Evolutionary conservation across 2,113 vertebrate genomes (phyloP).

Genomic region (Rhineura floridana): DNA sequence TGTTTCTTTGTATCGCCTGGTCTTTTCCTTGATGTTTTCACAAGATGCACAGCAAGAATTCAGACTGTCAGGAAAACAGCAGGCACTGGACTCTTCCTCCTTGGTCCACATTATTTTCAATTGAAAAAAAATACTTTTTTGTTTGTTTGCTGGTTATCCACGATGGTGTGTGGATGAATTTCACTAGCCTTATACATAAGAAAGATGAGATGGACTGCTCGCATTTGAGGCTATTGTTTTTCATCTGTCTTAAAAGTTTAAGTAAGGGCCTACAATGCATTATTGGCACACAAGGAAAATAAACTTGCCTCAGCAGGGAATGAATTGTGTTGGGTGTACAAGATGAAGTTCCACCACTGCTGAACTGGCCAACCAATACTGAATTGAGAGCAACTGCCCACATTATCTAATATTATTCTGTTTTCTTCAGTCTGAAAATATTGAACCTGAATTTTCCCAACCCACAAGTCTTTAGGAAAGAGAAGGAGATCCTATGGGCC

Average conservation of each 20-base stretch:
- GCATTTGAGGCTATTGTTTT: constrained; percentile 20
- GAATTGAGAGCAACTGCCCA: constrained; percentile 22
- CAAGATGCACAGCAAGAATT: background rate
- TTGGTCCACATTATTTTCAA: background rate
- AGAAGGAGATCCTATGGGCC: background rate
- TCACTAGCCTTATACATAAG: constrained; percentile 20
- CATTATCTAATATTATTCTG: background rate
- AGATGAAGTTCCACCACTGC: constrained; percentile 7
- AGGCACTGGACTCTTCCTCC: background rate
- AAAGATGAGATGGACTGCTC: constrained; percentile 27
- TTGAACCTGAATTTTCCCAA: background rate
- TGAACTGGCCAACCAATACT: background rate
- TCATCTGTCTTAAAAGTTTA: constrained; percentile 39
- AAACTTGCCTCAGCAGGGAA: background rate
- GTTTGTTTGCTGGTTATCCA: background rate
- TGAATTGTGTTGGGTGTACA: background rate
- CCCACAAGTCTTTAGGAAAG: background rate
- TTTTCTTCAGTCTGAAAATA: background rate
- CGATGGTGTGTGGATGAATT: background rate
- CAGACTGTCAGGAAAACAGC: constrained; percentile 8
- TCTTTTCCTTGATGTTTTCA: background rate
- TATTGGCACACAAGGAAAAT: background rate
- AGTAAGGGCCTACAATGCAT: constrained; percentile 7
- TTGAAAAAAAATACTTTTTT: background rate
- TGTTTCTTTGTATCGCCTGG: accelerated